These are phyloP conservation scores for Drosophila merina DNA, from an alignment of 2,888 invertebrate genomes.

Conservation along the genomic window DNA sequence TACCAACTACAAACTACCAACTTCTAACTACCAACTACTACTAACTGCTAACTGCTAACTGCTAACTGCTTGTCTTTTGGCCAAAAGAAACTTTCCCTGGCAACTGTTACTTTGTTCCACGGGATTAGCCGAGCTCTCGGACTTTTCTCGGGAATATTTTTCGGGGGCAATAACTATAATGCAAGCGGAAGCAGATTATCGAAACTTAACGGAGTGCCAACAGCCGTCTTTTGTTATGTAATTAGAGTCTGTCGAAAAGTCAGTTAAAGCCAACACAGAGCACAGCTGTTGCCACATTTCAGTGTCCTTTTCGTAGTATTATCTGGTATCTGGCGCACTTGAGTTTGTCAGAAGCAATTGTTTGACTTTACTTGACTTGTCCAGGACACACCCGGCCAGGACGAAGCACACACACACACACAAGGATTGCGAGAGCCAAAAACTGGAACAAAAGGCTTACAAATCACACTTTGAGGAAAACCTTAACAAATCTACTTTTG, in stretches of 20 bases:
- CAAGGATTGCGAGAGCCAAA: constrained; percentile 33
- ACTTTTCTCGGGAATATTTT: background rate
- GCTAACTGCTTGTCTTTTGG: constrained; percentile 25
- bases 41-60: background rate
- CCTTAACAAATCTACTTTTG: too few species aligned
- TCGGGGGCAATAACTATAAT: constrained; percentile 25
- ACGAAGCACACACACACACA: constrained; percentile 12
- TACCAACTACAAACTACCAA: background rate
- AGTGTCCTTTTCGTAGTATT: constrained; percentile 43
- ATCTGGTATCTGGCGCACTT: constrained; percentile 63
- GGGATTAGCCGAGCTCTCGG: constrained; percentile 16
- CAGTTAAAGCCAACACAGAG: background rate
- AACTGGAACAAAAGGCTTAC: constrained; percentile 50
- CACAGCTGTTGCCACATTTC: constrained; percentile 27
- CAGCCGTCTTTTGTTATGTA: constrained; percentile 15
- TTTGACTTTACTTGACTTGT: constrained; percentile 54
- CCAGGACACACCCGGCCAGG: constrained; percentile 23
- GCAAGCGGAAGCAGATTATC: constrained; percentile 27
- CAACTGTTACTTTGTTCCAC: constrained; percentile 18
- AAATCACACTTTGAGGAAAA: constrained; percentile 5
- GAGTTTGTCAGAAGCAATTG: constrained; percentile 72
- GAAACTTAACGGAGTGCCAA: background rate
- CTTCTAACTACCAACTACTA: too few species aligned
- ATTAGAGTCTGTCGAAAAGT: constrained; percentile 11
- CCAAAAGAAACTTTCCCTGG: constrained; percentile 23